Base-by-base conservation (phyloP, 2,888 invertebrate genomes). In the Dastarcus helophoroides region DNA sequence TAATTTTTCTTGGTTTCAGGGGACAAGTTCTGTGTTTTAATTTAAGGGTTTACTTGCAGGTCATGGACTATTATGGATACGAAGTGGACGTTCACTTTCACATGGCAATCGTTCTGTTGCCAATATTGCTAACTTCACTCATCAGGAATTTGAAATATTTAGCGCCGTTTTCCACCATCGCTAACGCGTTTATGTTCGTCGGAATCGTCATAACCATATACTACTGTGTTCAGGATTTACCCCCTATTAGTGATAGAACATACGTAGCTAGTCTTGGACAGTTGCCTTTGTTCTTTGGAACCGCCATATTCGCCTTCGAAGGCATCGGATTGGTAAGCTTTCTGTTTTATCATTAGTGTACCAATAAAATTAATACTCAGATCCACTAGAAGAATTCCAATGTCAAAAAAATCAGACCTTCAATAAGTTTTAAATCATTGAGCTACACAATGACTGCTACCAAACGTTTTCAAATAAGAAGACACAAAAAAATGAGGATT, bases 231-330 rank as follows among this genome's bases (percentile, higher is more conserved):
- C 71, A 72, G 45, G 79, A 81, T 46, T 60, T 91, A 21, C 85
- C 84, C 0, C 54, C 74, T 0, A 56, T 79, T 0, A 47, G 62
- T 0, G 64, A 71, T 21, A 68, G 82, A 36, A 58, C 57, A 1
- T 74, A 73, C 40, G 61, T 81, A 8, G 78, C 77, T 0, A 61
- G 68, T 4, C 71, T 72, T 62, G 43, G 59, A 12, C 50, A 53
- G 14, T 62, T 85, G 35, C 94, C 97, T 0, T 64, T 97, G 8
- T 97, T 84, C 58, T 93, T 97, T 54, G 95, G 95, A 25, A 95
- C 94, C 1, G 90, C 89, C 13, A 76, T 98, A 33, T 98, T 88
- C 60, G 86, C 95, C 3, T 97, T 95, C 53, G 97, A 97, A 66
- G 97, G 94, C 38, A 95, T 97, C 42, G 85, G 85, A 31, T 60